Conservation (phyloP, 2,888 invertebrate genomes). For the Sycophila texana region DNA sequence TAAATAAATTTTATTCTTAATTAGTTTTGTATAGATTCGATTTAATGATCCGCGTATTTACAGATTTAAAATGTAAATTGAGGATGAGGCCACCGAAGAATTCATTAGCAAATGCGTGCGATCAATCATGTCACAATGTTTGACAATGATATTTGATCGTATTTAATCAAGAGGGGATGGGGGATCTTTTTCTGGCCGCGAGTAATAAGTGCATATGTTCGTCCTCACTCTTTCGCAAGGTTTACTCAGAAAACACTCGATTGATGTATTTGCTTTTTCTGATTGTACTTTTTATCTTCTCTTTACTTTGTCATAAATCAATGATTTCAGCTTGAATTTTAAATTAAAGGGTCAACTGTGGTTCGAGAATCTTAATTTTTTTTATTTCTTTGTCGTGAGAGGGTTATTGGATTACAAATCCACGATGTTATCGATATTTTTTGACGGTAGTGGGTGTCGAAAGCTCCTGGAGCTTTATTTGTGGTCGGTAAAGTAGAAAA, state of each 20-base stretch:
- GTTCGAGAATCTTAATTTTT: not conserved
- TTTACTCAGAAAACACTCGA: conserved; percentile 52
- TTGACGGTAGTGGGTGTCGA: too few relatives aligned
- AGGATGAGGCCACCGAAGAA: not conserved
- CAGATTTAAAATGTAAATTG: conserved; percentile 12
- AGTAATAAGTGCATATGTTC: conserved; percentile 40
- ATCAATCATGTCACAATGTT: conserved; percentile 68
- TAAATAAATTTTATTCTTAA: not conserved
- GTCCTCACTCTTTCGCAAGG: conserved; percentile 22
- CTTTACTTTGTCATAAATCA: conserved; percentile 64
- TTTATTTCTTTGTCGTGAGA: not conserved
- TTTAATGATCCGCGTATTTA: not conserved
- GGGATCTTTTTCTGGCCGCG: not conserved
- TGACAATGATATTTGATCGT: conserved; percentile 69
- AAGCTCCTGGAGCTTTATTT: too few relatives aligned
- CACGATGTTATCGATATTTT: too few relatives aligned
- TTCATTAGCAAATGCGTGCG: conserved; percentile 48
- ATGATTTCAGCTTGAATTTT: not conserved
- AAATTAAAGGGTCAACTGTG: not conserved
- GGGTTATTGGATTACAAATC: too few relatives aligned
- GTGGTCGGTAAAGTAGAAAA: conserved; percentile 9
- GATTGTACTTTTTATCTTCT: conserved; percentile 64
- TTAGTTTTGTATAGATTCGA: not conserved
- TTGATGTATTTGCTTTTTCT: conserved; percentile 65
- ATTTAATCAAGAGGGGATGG: conserved; percentile 63